Conservation (phyloP, 2,113 vertebrate species). For the Grammomys dolichurus region DNA sequence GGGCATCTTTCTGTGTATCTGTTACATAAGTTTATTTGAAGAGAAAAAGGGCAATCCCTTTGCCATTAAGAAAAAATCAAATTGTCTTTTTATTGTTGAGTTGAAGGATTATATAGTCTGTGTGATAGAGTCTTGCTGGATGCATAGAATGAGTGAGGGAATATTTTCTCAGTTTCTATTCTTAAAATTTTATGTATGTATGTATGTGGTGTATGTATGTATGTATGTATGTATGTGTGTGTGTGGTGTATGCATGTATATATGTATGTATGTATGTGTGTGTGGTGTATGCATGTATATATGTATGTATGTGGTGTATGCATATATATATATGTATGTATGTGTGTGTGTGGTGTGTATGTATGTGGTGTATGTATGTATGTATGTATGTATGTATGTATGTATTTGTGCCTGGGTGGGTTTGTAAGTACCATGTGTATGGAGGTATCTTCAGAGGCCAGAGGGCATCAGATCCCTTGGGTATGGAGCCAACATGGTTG, state of each 20-base stretch:
- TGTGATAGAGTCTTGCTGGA: not conserved
- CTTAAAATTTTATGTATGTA: not conserved
- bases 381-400: too few relatives aligned
- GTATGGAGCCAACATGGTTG: not conserved
- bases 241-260: too few relatives aligned
- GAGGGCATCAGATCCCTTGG: not conserved
- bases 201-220: too few relatives aligned
- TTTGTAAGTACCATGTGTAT: not conserved
- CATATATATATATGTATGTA: too few relatives aligned
- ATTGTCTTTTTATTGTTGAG: not conserved
- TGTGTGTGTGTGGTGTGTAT: not conserved
- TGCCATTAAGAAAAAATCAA: not conserved
- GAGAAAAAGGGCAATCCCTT: not conserved
- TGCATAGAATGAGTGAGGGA: not conserved
- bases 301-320: not conserved
- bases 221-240: too few relatives aligned
- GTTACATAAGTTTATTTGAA: constrained; percentile 15
- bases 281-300: too few relatives aligned
- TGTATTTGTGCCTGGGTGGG: not conserved
- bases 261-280: too few relatives aligned
- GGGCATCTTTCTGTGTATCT: not conserved
- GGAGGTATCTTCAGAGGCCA: not conserved
- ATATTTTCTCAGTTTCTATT: not conserved
- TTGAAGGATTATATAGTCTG: constrained; percentile 12
- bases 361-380: too few relatives aligned